phyloP scores from a whole-genome alignment of 2,888 invertebrate genomes.

The Cataglyphis albicans region DNA sequence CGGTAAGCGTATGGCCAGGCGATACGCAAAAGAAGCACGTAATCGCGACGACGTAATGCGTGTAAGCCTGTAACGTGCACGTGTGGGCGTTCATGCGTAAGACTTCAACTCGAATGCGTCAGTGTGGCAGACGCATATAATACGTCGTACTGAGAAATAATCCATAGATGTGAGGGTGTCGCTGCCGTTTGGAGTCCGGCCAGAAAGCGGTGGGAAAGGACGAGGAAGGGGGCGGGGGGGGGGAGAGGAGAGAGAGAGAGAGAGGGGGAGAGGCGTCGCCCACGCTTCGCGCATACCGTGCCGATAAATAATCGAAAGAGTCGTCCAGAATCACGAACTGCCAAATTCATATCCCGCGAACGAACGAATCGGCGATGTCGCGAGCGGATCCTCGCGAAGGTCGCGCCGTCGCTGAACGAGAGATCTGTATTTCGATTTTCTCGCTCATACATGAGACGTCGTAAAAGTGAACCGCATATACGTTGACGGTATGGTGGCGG shows the following conservation, averaged over 20 bases:
- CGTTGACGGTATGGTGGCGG: not conserved
- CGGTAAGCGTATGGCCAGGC: not conserved
- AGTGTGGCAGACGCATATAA: conserved; percentile 50
- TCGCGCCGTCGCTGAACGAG: conserved; percentile 44
- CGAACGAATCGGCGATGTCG: conserved; percentile 18
- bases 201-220: conserved; percentile 73
- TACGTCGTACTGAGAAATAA: conserved; percentile 71
- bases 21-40: conserved; percentile 62
- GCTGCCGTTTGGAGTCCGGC: conserved; percentile 81
- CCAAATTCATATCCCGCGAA: conserved; percentile 68
- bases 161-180: conserved; percentile 83
- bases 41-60: conserved; percentile 68
- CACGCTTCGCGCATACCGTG: conserved; percentile 84
- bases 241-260: conserved; percentile 6
- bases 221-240: not conserved
- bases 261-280: conserved; percentile 72
- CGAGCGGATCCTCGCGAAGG: conserved; percentile 63
- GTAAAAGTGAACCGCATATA: not conserved
- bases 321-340: conserved; percentile 62
- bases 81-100: conserved; percentile 49
- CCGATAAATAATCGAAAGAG: conserved; percentile 85
- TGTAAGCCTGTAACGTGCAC: conserved; percentile 37
- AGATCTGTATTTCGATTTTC: not conserved
- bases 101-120: conserved; percentile 45
- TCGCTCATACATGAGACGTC: not conserved